A percentile compares a stretch with the other conserved stretches of the same genome.
Conservation (phyloP, 2,113 vertebrate species). For the Apus apus region DNA sequence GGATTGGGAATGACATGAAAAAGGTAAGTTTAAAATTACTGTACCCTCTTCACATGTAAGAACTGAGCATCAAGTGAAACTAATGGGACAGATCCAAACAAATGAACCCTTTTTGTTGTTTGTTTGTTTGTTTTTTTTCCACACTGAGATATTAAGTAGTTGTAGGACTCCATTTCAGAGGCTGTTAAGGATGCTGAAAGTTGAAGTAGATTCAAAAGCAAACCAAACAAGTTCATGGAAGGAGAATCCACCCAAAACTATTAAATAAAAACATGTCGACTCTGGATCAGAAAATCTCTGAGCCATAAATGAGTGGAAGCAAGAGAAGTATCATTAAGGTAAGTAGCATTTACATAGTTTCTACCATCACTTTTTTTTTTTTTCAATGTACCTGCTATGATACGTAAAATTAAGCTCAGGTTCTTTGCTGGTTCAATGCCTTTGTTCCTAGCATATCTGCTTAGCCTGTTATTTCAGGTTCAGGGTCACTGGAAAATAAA, state of each 20-base stretch:
- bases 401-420: neutral
- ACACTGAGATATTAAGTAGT: neutral
- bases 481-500: neutral
- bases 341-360: neutral
- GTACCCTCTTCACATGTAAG: neutral
- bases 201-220: neutral
- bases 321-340: neutral
- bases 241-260: neutral
- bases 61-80: neutral
- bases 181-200: neutral
- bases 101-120: neutral
- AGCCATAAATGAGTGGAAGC: neutral
- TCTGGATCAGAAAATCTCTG: neutral
- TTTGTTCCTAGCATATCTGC: neutral
- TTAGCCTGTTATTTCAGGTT: conserved; percentile 1
- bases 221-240: neutral
- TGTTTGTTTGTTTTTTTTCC: neutral
- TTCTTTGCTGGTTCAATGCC: neutral
- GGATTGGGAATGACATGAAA: neutral
- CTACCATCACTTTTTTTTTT: neutral
- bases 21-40: neutral
- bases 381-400: neutral
- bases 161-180: neutral
- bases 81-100: neutral
- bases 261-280: neutral